Base-by-base conservation (phyloP, 2,113 vertebrate species). In the Chlorodrepanis virens region DNA sequence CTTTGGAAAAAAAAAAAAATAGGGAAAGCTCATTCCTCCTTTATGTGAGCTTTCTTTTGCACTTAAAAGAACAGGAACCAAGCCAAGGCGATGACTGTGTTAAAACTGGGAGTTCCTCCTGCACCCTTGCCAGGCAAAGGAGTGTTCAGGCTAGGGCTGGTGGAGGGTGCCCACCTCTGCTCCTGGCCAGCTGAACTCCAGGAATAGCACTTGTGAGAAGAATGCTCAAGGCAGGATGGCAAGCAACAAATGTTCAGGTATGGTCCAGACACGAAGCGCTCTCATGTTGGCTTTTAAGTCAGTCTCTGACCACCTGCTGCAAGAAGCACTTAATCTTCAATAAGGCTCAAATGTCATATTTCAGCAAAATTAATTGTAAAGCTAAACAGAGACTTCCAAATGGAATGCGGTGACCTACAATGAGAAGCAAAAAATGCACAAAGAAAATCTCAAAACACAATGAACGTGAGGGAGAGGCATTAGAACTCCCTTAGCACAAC, bases 361-460 rank as follows among this genome's bases (percentile, higher is more conserved):
- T 97, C 96, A 91, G 96, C 96, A 97, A 97, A 98, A 96, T 93
- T 96, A 98, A 97, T 89, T 83, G 89, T 97, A 96, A 98, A 98
- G 97, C 98, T 98, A 98, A 98, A 98, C 97, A 98, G 98, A 98
- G 93, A 92, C 90, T 97, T 97, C 91, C 96, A 91, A 59, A 80
- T 96, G 97, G 98, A 98, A 98, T 96, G 97, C 84, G 83, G 94
- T 91, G 96, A 97, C 97, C 95, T 96, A 97, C 89, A 96, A 85
- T 97, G 98, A 97, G 98, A 98, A 98, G 98, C 97, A 97, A 98
- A 95, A 75, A 82, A 96, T 33, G 95, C 96, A 93, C 96, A 86
- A 97, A 97, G 88, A 96, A 98, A 95, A 97, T 83, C 85, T 94
- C 40, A 85, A 85, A 95, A 86, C 77, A 97, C 95, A 97, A 77